Percentiles rank a stretch among this genome's conserved stretches.
phyloP scores from a whole-genome alignment of 2,797 vertebrate species.

The Lagorchestes hirsutus region DNA sequence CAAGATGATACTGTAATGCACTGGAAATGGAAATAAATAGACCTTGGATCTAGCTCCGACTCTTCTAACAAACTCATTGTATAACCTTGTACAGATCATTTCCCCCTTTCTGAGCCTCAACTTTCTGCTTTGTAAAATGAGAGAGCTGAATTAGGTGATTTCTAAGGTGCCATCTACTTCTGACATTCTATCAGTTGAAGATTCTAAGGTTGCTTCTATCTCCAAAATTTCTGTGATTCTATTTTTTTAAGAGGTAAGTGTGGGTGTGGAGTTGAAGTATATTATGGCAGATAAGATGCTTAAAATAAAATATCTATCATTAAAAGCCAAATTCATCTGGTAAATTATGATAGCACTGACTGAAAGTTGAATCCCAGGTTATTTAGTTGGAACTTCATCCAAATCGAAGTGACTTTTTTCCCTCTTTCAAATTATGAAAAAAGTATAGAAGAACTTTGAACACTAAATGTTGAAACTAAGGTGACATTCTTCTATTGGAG shows the following conservation, averaged over 20 bases:
- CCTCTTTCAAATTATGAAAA: neutral
- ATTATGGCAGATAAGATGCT: conserved; percentile 2
- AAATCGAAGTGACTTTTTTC: neutral
- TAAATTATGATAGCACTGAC: conserved; percentile 2
- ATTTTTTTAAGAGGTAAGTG: neutral
- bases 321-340: conserved; percentile 5
- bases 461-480: neutral
- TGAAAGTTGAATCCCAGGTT: conserved; percentile 2
- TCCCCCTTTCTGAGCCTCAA: neutral
- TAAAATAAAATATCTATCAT: conserved; percentile 16
- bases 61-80: neutral
- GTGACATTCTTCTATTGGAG: neutral
- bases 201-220: neutral
- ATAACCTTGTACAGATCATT: neutral
- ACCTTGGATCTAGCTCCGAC: neutral
- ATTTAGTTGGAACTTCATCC: conserved; percentile 1
- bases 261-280: neutral
- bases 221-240: conserved; percentile 9
- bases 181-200: conserved; percentile 4
- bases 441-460: neutral
- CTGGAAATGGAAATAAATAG: neutral
- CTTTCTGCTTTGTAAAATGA: neutral
- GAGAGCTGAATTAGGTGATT: neutral
- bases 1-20: neutral
- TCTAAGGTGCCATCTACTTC: neutral